Evolutionary conservation across 2,888 invertebrate species (phyloP).

Genomic region (Cylindroiulus punctatus): DNA sequence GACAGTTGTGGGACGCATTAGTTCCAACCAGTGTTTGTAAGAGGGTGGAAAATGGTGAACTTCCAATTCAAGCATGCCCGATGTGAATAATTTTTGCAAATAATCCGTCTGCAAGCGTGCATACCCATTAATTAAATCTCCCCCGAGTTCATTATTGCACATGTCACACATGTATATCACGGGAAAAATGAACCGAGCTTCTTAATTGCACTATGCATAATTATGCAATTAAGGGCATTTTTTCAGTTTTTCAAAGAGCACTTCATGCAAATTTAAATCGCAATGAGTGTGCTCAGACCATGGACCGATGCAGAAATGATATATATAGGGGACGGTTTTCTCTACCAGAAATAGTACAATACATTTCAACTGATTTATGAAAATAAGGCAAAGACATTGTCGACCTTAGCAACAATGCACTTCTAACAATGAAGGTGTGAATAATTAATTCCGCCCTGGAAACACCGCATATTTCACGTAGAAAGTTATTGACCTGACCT

Average conservation of each 20-base stretch:
- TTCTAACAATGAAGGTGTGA: background rate
- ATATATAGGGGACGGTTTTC: background rate
- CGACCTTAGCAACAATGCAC: background rate
- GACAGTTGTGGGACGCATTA: background rate
- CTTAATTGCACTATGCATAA: slow-evolving; percentile 42
- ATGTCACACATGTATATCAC: slow-evolving; percentile 29
- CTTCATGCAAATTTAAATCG: slow-evolving; percentile 29
- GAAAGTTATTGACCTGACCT: no score
- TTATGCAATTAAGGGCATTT: slow-evolving; percentile 29
- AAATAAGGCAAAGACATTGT: slow-evolving; percentile 17
- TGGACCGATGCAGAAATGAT: background rate
- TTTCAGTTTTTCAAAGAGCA: background rate
- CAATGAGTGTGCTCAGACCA: background rate
- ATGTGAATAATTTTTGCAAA: slow-evolving; percentile 30
- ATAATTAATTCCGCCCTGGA: background rate
- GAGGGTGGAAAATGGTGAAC: slow-evolving; percentile 12
- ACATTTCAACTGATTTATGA: background rate
- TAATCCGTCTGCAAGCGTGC: slow-evolving; percentile 31
- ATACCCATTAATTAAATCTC: slow-evolving; percentile 34
- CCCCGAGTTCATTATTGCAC: slow-evolving; percentile 22
- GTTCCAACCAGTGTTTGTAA: background rate
- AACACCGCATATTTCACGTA: background rate
- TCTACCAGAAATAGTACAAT: background rate
- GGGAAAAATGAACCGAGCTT: slow-evolving; percentile 34
- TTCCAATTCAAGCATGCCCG: slow-evolving; percentile 29